phyloP scores from a whole-genome alignment of 2,113 vertebrate species.

The Natator depressus region DNA sequence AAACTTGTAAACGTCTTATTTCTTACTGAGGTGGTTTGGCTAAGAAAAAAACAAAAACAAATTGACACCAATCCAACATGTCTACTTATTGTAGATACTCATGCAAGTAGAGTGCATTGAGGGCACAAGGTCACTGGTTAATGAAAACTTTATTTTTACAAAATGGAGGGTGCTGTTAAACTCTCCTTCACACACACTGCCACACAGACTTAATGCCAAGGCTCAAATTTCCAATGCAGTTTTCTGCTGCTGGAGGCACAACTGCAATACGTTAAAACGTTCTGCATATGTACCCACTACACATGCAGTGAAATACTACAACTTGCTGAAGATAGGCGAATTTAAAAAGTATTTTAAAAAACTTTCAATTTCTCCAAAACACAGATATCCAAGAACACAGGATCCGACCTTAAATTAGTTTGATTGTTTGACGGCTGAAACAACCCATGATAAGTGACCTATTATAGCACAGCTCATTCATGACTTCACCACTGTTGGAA shows the following conservation, averaged over 20 bases:
- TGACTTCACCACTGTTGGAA: background rate
- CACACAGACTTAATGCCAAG: accelerated
- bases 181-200: accelerated
- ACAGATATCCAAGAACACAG: background rate
- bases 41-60: background rate
- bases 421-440: background rate
- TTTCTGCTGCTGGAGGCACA: accelerated
- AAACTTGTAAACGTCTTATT: accelerated
- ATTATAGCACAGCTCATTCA: background rate
- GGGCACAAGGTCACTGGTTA: accelerated
- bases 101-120: background rate
- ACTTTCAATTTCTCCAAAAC: background rate
- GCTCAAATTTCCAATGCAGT: background rate
- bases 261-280: no score
- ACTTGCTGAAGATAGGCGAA: background rate
- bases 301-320: background rate
- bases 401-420: background rate
- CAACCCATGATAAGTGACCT: background rate
- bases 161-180: background rate
- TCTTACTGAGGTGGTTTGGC: background rate
- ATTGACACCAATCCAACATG: background rate
- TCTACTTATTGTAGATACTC: accelerated
- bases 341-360: accelerated
- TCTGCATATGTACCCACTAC: no score
- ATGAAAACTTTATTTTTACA: accelerated